Evolutionary conservation across 2,888 invertebrate species (phyloP).

Genomic region (Chymomyza amoena): DNA sequence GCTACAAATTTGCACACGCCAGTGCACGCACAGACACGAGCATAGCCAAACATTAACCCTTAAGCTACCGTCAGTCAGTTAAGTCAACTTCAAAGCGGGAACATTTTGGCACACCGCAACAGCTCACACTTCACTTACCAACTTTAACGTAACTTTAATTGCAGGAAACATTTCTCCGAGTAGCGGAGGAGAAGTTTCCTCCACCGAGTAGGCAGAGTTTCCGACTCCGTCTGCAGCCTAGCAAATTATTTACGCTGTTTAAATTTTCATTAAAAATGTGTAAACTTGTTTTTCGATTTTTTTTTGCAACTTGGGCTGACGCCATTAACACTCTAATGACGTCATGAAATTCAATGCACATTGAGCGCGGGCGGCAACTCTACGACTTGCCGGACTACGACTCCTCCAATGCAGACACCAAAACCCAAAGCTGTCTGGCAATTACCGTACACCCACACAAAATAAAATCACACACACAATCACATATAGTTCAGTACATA

Average conservation of each 20-base stretch:
- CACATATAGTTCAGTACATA: not conserved
- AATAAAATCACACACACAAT: slow-evolving; percentile 26
- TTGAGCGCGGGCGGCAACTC: not conserved
- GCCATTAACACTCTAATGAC: not conserved
- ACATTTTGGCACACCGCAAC: not conserved
- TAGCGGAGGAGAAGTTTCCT: too few relatives aligned
- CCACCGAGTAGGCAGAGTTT: not conserved
- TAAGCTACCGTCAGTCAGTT: not conserved
- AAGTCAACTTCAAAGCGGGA: not conserved
- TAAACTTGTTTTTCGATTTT: not conserved
- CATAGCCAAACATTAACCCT: not conserved
- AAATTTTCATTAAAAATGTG: not conserved
- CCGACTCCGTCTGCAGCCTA: not conserved
- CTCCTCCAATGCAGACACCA: not conserved
- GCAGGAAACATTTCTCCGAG: not conserved
- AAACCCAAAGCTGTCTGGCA: not conserved
- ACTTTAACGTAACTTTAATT: not conserved
- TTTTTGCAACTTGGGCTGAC: not conserved
- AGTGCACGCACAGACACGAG: not conserved
- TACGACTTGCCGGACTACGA: not conserved
- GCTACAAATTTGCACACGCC: not conserved
- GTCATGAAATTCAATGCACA: not conserved
- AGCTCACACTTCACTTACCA: not conserved
- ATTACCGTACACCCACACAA: not conserved
- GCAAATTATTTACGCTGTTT: not conserved